A percentile compares a stretch with the other conserved stretches of the same genome.
Evolutionary conservation across 2,113 vertebrate genomes (phyloP).

Genomic region (Sapayoa aenigma): DNA sequence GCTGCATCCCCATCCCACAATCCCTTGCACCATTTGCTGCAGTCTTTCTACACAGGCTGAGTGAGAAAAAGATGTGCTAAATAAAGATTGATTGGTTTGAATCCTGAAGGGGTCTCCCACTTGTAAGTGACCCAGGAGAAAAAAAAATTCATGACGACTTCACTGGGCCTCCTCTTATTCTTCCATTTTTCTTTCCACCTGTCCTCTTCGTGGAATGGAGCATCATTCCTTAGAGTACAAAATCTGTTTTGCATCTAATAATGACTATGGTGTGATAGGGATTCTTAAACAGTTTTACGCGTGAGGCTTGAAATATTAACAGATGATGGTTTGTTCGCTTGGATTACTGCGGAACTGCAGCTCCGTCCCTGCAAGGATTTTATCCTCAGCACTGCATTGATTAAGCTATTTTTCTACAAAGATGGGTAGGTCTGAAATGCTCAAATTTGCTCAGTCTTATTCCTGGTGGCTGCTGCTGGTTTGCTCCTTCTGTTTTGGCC

Average conservation of each 20-base stretch:
- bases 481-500: neutral
- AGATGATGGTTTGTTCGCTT: conserved; percentile 69
- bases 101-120: conserved; percentile 69
- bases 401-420: conserved; percentile 71
- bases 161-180: conserved; percentile 68
- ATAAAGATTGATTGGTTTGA: conserved; percentile 74
- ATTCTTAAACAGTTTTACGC: conserved; percentile 44
- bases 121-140: conserved; percentile 69
- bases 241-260: conserved; percentile 62
- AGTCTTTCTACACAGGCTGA: conserved; percentile 82
- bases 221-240: conserved; percentile 65
- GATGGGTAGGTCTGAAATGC: conserved; percentile 73
- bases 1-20: conserved; percentile 85
- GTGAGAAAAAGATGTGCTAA: conserved; percentile 76
- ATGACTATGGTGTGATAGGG: conserved; percentile 69
- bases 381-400: conserved; percentile 61
- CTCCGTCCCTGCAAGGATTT: conserved; percentile 63
- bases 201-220: conserved; percentile 65
- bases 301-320: conserved; percentile 54
- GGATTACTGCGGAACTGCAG: conserved; percentile 67
- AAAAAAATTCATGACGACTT: conserved; percentile 67
- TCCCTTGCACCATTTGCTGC: conserved; percentile 83
- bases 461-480: conserved; percentile 35
- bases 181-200: conserved; percentile 71
- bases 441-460: conserved; percentile 47